phyloP scores from a whole-genome alignment of 2,113 vertebrate species.

The Ceyx cyanopectus region DNA sequence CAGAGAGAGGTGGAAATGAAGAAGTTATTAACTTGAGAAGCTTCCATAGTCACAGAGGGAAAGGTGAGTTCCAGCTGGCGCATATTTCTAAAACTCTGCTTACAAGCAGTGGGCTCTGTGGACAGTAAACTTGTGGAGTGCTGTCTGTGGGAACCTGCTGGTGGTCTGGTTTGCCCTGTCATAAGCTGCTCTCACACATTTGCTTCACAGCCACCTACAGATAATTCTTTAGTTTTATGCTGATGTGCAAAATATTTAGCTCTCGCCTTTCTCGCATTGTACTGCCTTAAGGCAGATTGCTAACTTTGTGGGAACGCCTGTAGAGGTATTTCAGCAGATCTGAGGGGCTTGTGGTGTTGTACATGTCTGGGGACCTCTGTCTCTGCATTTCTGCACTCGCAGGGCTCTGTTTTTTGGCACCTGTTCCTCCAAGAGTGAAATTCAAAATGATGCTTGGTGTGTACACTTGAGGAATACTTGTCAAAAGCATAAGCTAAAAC shows the following conservation, averaged over 20 bases:
- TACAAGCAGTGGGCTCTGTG: neutral
- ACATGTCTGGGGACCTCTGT: neutral
- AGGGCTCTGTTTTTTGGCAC: neutral
- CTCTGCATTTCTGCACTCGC: fast-evolving
- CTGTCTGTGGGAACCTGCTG: neutral
- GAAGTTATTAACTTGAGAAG: constrained; percentile 88
- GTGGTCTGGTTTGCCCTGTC: neutral
- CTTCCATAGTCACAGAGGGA: constrained; percentile 86
- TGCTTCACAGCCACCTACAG: constrained; percentile 20
- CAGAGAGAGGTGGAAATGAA: constrained; percentile 85
- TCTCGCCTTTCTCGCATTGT: neutral
- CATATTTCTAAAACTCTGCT: neutral
- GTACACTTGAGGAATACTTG: neutral
- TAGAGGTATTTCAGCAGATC: neutral
- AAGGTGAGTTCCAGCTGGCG: constrained; percentile 74
- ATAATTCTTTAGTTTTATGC: neutral
- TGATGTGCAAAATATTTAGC: constrained; percentile 10
- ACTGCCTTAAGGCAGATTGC: neutral
- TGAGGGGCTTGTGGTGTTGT: neutral
- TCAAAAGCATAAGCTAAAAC: neutral
- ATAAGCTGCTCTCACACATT: neutral
- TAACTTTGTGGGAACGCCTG: neutral
- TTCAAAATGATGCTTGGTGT: neutral
- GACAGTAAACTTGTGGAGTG: neutral
- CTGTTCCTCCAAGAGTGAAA: neutral